Conservation (phyloP, 2,888 invertebrate species). For the Stenichneumon culpator region DNA sequence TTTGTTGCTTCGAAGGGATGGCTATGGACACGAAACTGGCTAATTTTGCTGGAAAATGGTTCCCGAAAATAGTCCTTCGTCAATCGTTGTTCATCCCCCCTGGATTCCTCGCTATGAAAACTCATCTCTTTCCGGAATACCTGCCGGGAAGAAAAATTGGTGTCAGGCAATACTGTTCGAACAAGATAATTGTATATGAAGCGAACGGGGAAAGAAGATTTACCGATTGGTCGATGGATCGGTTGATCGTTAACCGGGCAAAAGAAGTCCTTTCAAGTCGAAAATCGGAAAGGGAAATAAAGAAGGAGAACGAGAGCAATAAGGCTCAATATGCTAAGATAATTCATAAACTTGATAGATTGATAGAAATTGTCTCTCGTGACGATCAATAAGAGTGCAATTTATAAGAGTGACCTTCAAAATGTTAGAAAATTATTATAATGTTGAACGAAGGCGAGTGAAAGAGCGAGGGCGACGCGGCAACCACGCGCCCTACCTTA, state of each 20-base stretch:
- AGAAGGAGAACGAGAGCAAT: constrained; percentile 73
- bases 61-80: constrained; percentile 81
- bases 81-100: constrained; percentile 84
- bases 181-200: no score
- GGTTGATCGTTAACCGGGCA: constrained; percentile 88
- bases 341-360: constrained; percentile 82
- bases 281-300: constrained; percentile 17
- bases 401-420: constrained; percentile 70
- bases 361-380: no score
- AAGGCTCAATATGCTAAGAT: constrained; percentile 85
- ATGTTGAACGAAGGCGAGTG: no score
- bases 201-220: no score
- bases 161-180: constrained; percentile 87
- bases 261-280: constrained; percentile 82
- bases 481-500: no score
- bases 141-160: constrained; percentile 88
- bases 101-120: constrained; percentile 85
- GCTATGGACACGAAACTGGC: constrained; percentile 86
- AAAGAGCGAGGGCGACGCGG: no score
- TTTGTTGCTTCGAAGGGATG: constrained; percentile 91
- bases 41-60: constrained; percentile 82
- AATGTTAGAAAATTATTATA: no score
- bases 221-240: no score
- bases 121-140: constrained; percentile 90
- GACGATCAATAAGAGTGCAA: no score